Evolutionary conservation across 2,113 vertebrate genomes (phyloP).

Genomic region (Cairina moschata): DNA sequence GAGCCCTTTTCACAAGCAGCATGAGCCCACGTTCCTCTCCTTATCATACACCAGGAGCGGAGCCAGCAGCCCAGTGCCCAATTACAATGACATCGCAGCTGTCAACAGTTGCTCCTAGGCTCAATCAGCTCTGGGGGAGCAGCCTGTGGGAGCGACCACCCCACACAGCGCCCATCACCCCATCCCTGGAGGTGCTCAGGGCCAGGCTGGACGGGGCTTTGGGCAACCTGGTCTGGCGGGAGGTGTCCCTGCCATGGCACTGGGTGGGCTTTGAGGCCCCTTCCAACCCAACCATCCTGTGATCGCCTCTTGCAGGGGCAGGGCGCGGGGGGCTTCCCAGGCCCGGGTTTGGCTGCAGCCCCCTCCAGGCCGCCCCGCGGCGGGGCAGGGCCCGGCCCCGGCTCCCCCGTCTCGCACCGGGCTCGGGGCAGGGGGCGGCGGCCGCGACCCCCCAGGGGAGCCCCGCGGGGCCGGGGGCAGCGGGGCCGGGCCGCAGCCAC

Average conservation of each 20-base stretch:
- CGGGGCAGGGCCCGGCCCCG: background rate
- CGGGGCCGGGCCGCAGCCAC: background rate
- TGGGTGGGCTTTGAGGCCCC: too few species aligned
- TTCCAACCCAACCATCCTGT: too few species aligned
- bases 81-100: conserved; percentile 52
- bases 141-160: background rate
- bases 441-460: background rate
- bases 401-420: fast-evolving
- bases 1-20: background rate
- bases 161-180: background rate
- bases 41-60: background rate
- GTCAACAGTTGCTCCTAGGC: conserved; percentile 1
- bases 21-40: background rate
- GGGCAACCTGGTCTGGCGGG: too few species aligned
- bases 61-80: background rate
- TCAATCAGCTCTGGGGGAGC: conserved; percentile 49
- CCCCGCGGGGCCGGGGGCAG: background rate
- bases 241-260: too few species aligned
- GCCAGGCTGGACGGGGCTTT: too few species aligned
- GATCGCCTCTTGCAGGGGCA: background rate
- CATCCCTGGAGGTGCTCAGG: too few species aligned
- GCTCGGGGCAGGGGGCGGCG: background rate
- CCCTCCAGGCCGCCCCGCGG: background rate
- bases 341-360: background rate
- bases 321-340: background rate